Evolutionary conservation across 2,797 vertebrate species (phyloP).

Genomic region (Thalassophryne amazonica): DNA sequence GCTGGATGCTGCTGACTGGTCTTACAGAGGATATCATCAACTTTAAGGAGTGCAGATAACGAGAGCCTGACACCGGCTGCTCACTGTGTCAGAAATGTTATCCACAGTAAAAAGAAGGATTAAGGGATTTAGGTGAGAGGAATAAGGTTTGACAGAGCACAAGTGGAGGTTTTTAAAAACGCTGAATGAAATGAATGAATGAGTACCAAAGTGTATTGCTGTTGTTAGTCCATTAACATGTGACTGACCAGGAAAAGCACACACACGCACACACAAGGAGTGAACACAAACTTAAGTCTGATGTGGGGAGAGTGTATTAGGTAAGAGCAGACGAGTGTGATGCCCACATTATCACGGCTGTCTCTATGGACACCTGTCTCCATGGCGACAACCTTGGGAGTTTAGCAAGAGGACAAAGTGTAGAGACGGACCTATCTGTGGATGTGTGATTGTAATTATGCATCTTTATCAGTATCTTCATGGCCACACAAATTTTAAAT

Average conservation of each 20-base stretch:
- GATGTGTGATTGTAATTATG: neutral
- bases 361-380: slow-evolving; percentile 54
- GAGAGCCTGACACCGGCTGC: slow-evolving; percentile 15
- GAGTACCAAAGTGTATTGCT: slow-evolving; percentile 12
- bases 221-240: neutral
- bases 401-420: slow-evolving; percentile 53
- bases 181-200: slow-evolving; percentile 36
- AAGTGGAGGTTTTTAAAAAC: slow-evolving; percentile 44
- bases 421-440: slow-evolving; percentile 10
- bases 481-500: slow-evolving; percentile 1
- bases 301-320: slow-evolving; percentile 6
- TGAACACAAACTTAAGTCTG: neutral
- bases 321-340: slow-evolving; percentile 25
- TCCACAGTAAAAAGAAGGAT: slow-evolving; percentile 52
- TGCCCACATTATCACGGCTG: slow-evolving; percentile 22
- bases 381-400: slow-evolving; percentile 68
- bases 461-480: too few relatives aligned
- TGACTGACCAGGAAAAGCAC: neutral
- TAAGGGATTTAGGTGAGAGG: slow-evolving; percentile 48
- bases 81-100: slow-evolving; percentile 42
- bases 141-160: slow-evolving; percentile 32
- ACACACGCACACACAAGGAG: neutral
- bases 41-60: slow-evolving; percentile 26
- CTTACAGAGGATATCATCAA: slow-evolving; percentile 27
- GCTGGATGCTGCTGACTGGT: slow-evolving; percentile 1